These are phyloP conservation scores for Drosophila elegans DNA, from an alignment of 1,140 invertebrate genomes.

Conservation along the genomic window DNA sequence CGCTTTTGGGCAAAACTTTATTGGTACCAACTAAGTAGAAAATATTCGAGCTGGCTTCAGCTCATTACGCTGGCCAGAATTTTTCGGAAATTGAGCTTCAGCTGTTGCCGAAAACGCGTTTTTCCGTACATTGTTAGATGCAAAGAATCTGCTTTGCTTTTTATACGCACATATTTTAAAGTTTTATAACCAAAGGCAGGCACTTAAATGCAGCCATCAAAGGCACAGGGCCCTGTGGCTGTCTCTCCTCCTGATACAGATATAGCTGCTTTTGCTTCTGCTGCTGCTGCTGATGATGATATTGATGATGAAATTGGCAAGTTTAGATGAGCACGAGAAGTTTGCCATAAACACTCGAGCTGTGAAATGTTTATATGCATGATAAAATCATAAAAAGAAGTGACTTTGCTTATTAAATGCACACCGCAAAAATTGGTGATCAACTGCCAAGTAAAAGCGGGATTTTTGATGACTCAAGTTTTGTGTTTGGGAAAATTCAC, in stretches of 20 bases:
- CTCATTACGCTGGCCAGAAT: slow-evolving; percentile 57
- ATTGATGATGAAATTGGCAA: slow-evolving; percentile 74
- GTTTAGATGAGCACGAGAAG: slow-evolving; percentile 47
- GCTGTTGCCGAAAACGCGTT: slow-evolving; percentile 53
- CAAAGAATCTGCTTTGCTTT: slow-evolving; percentile 56
- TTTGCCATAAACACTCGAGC: slow-evolving; percentile 71
- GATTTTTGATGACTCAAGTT: slow-evolving; percentile 38
- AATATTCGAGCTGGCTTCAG: slow-evolving; percentile 30
- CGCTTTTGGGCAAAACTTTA: slow-evolving; percentile 50
- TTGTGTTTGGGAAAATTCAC: slow-evolving; percentile 19
- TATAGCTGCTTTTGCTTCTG: slow-evolving; percentile 4
- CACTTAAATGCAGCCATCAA: slow-evolving; percentile 55
- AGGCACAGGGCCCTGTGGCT: slow-evolving; percentile 31
- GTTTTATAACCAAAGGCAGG: slow-evolving; percentile 45
- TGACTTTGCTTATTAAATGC: slow-evolving; percentile 46
- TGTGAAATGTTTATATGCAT: slow-evolving; percentile 66
- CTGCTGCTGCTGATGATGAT: slow-evolving; percentile 43
- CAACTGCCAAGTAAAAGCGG: slow-evolving; percentile 18
- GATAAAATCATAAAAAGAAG: slow-evolving; percentile 60
- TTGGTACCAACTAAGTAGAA: slow-evolving; percentile 51
- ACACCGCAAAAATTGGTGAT: slow-evolving; percentile 43
- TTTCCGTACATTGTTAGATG: slow-evolving; percentile 67
- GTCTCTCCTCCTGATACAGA: neutral
- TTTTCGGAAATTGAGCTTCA: slow-evolving; percentile 52
- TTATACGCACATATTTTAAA: slow-evolving; percentile 57